These are phyloP conservation scores for Paramormyrops kingsleyae DNA, from an alignment of 2,113 vertebrate genomes.

Conservation along the genomic window DNA sequence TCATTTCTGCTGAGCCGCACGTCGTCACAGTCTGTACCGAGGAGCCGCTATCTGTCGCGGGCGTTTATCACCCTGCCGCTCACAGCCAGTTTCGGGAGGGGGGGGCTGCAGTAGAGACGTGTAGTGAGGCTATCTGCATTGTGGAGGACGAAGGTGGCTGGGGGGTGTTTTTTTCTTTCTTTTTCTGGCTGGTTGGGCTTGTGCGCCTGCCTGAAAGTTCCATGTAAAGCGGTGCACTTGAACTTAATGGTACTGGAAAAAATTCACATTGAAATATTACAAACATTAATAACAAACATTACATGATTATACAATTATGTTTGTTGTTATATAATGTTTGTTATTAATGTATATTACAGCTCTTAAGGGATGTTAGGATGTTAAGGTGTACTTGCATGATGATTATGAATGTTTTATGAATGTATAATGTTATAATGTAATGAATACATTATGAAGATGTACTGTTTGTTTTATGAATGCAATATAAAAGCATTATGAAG, in stretches of 20 bases:
- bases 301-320: no score
- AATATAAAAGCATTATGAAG: no score
- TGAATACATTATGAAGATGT: no score
- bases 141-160: background rate
- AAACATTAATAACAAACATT: background rate
- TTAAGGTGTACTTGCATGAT: no score
- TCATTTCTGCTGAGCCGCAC: background rate
- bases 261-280: background rate
- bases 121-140: background rate
- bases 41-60: background rate
- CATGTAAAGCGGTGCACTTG: background rate
- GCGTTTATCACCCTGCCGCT: background rate
- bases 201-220: background rate
- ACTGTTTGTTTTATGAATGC: no score
- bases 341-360: no score
- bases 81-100: background rate
- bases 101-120: background rate
- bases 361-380: no score
- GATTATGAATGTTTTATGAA: no score
- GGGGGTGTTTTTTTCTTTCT: background rate
- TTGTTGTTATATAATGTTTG: no score
- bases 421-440: no score
- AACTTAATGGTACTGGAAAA: background rate
- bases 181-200: background rate
- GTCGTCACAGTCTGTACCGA: background rate